Evolutionary conservation across 1,140 invertebrate genomes (phyloP).

Genomic region (Zaprionus lachaisei): DNA sequence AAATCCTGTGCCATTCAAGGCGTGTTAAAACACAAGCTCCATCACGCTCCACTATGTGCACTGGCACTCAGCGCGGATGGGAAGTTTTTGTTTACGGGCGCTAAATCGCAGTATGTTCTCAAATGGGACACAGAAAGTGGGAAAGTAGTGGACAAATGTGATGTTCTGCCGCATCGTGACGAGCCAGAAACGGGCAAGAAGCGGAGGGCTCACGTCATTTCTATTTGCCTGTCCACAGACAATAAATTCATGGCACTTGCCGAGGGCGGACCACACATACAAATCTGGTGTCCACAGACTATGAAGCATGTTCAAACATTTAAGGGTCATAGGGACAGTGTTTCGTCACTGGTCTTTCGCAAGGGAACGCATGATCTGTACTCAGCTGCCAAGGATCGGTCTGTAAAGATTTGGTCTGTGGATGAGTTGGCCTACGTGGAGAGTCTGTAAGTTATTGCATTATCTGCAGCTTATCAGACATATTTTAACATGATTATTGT

Average conservation of each 20-base stretch:
- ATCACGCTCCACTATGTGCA: conserved; percentile 92
- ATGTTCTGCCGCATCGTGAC: conserved; percentile 84
- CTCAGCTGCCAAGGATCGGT: conserved; percentile 92
- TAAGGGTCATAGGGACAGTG: conserved; percentile 90
- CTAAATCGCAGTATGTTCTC: conserved; percentile 94
- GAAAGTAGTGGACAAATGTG: conserved; percentile 63
- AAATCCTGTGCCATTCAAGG: conserved; percentile 85
- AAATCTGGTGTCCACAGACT: conserved; percentile 92
- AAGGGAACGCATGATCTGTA: conserved; percentile 95
- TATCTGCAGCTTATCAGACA: accelerated
- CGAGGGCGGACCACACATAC: conserved; percentile 90
- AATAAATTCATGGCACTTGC: conserved; percentile 93
- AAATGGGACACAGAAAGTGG: conserved; percentile 89
- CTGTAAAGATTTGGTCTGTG: conserved; percentile 96
- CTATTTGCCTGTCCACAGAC: conserved; percentile 93
- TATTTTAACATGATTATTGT: background rate
- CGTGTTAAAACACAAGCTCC: conserved; percentile 89
- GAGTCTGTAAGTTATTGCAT: conserved; percentile 88
- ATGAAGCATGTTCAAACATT: conserved; percentile 93
- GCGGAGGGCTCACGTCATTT: conserved; percentile 86
- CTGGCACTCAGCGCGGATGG: conserved; percentile 91
- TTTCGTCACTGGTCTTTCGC: conserved; percentile 94
- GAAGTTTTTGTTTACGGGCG: conserved; percentile 91
- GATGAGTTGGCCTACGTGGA: conserved; percentile 98
- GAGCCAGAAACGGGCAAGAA: conserved; percentile 85